A percentile compares a stretch with the other conserved stretches of the same genome.
Evolutionary conservation across 2,113 vertebrate genomes (phyloP).

Genomic region (Ifrita kowaldi): DNA sequence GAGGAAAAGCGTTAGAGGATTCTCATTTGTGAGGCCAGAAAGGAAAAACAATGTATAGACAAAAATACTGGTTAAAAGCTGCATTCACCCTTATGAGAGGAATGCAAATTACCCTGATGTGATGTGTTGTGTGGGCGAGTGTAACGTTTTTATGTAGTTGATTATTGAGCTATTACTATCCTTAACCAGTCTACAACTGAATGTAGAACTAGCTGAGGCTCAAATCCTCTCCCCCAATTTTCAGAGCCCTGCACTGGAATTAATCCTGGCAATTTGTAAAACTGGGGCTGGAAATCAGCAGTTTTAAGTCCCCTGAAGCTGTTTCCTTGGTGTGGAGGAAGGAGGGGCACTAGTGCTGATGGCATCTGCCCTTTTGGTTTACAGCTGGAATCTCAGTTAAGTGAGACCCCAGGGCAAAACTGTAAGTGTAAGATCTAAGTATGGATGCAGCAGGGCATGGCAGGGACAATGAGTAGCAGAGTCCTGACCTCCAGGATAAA

Average conservation of each 20-base stretch:
- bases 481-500: background rate
- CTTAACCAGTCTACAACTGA: background rate
- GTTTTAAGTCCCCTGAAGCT: background rate
- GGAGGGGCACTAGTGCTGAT: background rate
- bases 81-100: background rate
- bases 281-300: background rate
- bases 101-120: background rate
- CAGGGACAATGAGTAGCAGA: background rate
- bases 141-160: background rate
- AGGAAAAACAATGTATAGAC: background rate
- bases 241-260: background rate
- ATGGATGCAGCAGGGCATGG: background rate
- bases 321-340: background rate
- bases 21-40: background rate
- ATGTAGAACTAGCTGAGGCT: background rate
- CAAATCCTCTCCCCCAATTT: background rate
- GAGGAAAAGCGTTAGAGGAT: background rate
- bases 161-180: background rate
- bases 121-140: background rate
- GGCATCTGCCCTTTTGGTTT: background rate
- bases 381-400: background rate
- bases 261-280: background rate
- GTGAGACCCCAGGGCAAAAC: background rate
- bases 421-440: fast-evolving
- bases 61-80: background rate